Evolutionary conservation across 1,140 invertebrate species (phyloP).

Genomic region (Mamestra configurata): DNA sequence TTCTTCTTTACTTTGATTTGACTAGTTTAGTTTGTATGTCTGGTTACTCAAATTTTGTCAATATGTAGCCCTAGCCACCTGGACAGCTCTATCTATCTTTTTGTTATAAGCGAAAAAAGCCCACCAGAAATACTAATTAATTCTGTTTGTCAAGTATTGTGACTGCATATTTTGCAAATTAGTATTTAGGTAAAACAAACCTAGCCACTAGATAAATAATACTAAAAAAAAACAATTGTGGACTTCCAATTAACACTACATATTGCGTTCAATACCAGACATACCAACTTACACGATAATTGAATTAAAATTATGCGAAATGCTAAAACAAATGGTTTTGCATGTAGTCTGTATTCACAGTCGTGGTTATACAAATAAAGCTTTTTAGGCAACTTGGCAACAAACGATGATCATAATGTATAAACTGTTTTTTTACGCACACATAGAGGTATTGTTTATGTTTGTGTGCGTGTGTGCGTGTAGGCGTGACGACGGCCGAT

Average conservation of each 20-base stretch:
- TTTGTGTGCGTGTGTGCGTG: slow-evolving; percentile 66
- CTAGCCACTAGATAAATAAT: background rate
- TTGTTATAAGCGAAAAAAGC: too few relatives aligned
- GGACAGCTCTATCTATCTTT: too few relatives aligned
- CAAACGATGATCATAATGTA: slow-evolving; percentile 55
- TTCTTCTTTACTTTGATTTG: too few relatives aligned
- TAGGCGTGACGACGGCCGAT: slow-evolving; percentile 79
- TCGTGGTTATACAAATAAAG: slow-evolving; percentile 39
- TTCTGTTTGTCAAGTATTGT: too few relatives aligned
- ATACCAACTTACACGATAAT: background rate
- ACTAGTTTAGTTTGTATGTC: too few relatives aligned
- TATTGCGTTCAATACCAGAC: background rate
- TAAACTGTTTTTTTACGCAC: slow-evolving; percentile 31
- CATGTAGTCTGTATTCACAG: background rate
- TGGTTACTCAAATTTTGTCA: too few relatives aligned
- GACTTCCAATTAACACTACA: slow-evolving; percentile 10
- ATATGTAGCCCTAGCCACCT: too few relatives aligned
- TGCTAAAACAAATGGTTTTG: slow-evolving; percentile 38
- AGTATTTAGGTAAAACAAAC: background rate
- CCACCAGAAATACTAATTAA: too few relatives aligned
- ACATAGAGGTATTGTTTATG: slow-evolving; percentile 58
- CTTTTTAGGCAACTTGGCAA: slow-evolving; percentile 67
- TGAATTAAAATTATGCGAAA: slow-evolving; percentile 41
- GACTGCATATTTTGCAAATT: too few relatives aligned
- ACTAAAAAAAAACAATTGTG: slow-evolving; percentile 10